phyloP scores from a whole-genome alignment of 2,797 vertebrate species.

The Notoglanidium macrostoma region DNA sequence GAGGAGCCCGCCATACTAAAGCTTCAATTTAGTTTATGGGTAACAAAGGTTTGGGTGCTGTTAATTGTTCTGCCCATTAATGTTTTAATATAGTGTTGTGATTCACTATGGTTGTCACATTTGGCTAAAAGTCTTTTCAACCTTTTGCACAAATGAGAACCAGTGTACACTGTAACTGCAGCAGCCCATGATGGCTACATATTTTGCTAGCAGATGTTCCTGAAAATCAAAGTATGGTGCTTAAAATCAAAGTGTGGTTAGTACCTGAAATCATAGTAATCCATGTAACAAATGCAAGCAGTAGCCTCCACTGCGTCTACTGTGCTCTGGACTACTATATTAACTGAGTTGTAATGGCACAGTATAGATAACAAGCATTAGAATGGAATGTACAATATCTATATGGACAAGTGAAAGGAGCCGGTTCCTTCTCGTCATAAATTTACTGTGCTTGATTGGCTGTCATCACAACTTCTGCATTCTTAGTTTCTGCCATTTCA shows the following conservation, averaged over 20 bases:
- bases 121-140: neutral
- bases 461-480: neutral
- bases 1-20: slow-evolving; percentile 17
- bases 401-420: neutral
- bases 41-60: slow-evolving; percentile 5
- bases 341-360: too few relatives aligned
- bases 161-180: neutral
- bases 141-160: neutral
- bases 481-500: neutral
- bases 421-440: neutral
- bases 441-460: neutral
- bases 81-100: neutral
- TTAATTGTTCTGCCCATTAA: neutral
- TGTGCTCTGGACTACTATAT: neutral
- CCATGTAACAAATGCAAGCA: neutral
- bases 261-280: neutral
- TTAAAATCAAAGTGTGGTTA: neutral
- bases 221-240: neutral
- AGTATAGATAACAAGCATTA: neutral
- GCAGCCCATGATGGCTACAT: neutral
- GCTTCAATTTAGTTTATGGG: neutral
- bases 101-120: neutral
- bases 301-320: neutral
- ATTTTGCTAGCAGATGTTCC: neutral
- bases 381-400: neutral